These are phyloP conservation scores for Rhinogobius similis DNA, from an alignment of 2,113 vertebrate species.

Conservation along the genomic window DNA sequence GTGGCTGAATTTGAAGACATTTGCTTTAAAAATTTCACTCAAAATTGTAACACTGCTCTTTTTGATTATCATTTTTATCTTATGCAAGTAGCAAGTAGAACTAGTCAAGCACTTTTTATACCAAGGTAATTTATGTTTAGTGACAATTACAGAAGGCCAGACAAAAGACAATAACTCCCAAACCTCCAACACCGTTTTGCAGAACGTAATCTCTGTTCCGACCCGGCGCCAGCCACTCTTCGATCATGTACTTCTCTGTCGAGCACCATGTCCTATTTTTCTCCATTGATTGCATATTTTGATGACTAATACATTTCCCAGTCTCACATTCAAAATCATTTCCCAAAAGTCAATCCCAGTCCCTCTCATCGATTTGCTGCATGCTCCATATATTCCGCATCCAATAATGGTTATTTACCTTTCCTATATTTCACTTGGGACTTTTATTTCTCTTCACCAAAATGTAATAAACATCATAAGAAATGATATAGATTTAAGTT, in stretches of 20 bases:
- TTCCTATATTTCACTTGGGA: not conserved
- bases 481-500: not conserved
- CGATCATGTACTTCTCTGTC: not conserved
- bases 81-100: no score
- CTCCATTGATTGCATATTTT: not conserved
- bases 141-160: no score
- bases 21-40: no score
- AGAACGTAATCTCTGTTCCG: no score
- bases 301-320: not conserved
- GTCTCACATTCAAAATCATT: conserved; percentile 1
- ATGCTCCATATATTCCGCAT: not conserved
- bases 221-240: no score
- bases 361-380: not conserved
- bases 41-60: no score
- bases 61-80: no score
- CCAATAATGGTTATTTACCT: conserved; percentile 3
- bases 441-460: not conserved
- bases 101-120: no score
- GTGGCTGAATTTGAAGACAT: no score
- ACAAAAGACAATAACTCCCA: no score
- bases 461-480: not conserved
- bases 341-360: conserved; percentile 3
- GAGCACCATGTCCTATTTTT: not conserved
- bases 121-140: no score
- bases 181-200: no score